These are phyloP conservation scores for Asobara japonica DNA, from an alignment of 1,140 invertebrate species.

Conservation along the genomic window DNA sequence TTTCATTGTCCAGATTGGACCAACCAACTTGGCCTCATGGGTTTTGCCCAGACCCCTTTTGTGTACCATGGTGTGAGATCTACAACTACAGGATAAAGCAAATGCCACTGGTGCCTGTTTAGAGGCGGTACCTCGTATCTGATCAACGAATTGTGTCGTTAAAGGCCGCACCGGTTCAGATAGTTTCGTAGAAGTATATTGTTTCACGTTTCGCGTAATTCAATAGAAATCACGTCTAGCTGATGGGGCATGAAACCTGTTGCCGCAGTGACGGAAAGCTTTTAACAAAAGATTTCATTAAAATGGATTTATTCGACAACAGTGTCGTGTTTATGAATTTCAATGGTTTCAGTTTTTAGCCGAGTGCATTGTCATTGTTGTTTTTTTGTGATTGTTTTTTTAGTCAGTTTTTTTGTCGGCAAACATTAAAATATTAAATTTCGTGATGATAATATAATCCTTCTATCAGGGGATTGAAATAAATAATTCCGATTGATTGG, in stretches of 20 bases:
- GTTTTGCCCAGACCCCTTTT: slow-evolving; percentile 3
- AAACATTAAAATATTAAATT: neutral
- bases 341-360: neutral
- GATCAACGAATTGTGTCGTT: neutral
- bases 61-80: neutral
- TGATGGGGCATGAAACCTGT: neutral
- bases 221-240: neutral
- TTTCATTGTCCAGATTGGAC: slow-evolving; percentile 29
- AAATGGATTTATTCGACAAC: neutral
- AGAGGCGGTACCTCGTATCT: no score
- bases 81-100: neutral
- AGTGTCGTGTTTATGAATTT: neutral
- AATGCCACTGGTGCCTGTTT: no score
- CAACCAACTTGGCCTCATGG: slow-evolving; percentile 9
- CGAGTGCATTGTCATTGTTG: no score
- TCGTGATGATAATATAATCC: no score
- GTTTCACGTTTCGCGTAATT: neutral
- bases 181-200: no score
- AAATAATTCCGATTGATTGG: no score
- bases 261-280: neutral
- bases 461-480: no score
- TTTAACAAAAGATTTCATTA: neutral
- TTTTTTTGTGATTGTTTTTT: no score
- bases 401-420: no score
- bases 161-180: no score